These are phyloP conservation scores for Pica pica DNA, from an alignment of 2,113 vertebrate genomes.

Conservation along the genomic window DNA sequence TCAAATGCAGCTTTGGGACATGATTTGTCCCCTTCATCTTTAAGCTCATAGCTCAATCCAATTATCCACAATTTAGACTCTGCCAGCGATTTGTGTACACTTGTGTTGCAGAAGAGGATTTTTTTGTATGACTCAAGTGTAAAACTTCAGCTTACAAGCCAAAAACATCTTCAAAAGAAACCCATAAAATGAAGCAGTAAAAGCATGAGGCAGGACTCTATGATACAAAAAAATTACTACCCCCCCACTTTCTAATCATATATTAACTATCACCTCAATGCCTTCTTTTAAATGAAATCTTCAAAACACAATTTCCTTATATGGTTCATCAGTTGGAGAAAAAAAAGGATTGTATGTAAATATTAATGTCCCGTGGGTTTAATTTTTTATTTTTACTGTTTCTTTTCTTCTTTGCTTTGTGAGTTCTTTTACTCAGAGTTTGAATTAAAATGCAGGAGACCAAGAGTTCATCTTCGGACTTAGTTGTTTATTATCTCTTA, in stretches of 20 bases:
- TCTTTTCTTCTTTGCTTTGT: too few relatives aligned
- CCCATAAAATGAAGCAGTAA: conserved; percentile 36
- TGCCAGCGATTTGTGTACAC: conserved; percentile 66
- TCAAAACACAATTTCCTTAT: background rate
- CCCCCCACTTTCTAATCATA: background rate
- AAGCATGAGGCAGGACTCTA: conserved; percentile 4
- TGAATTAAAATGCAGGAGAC: too few relatives aligned
- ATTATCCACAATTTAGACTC: conserved; percentile 73
- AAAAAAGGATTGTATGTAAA: background rate
- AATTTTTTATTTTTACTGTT: too few relatives aligned
- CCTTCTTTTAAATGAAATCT: background rate
- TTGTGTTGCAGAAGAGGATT: conserved; percentile 58
- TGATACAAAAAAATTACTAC: background rate
- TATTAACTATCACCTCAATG: background rate
- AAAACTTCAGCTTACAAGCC: conserved; percentile 69
- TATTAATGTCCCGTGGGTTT: too few relatives aligned
- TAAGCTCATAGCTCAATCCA: conserved; percentile 75
- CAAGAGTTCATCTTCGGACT: too few relatives aligned
- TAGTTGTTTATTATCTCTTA: too few relatives aligned
- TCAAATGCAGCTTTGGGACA: conserved; percentile 70
- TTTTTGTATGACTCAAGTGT: conserved; percentile 58
- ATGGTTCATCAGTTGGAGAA: background rate
- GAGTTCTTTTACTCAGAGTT: too few relatives aligned
- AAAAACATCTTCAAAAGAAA: conserved; percentile 69
- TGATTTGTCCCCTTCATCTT: conserved; percentile 74